Base-by-base conservation (phyloP, 2,888 invertebrate genomes). In the Rotaria sp. region DNA sequence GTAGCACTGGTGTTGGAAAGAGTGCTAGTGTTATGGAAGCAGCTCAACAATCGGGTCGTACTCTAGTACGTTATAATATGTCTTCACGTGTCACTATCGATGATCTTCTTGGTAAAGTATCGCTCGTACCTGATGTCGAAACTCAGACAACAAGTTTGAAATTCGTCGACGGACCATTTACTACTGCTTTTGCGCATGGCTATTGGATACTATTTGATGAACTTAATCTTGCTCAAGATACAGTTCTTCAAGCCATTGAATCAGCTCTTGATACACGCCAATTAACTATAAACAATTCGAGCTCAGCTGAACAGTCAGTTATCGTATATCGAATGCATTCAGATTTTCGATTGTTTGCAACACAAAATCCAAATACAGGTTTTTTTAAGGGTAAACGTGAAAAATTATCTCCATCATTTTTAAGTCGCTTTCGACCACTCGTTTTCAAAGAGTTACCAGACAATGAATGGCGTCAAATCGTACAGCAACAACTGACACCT, bases 11-110 rank as follows among this genome's bases (percentile, higher is more conserved):
- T 75, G 75, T 75, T 7, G 75, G 75, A 3, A 75, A 75, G 21
- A 75, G 75, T 75, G 75, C 75, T 11, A 75, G 41, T 75, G 41
- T 75, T 24, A 75, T 75, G 24, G 75, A 75, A 75, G 75, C 75
- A 24, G 75, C 75, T n/a, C 24, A 75, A 7, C 75, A 41, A 41
- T 38, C 41, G 2, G 24, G 26, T 21, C 38, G 26, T 21, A 21
- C 4, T 10, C 24, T 75, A 10, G 15, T 41, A 24, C 75, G 75
- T 41, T 75, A 41, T 26, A 75, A 75, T 26, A 75, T 75, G 75
- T 75, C 75, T 8, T 75, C 75, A 21, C 75, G 75, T 75, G 75
- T 75, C 1, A 41, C 75, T 2, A 75, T 75, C 13, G 75, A 75
- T 38, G 75, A 75, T 75, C 41, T 75, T 24, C 75, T 75, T n/a